Conservation (phyloP, 92 coral and sea anemone species). For the Paragorgia papillata region DNA sequence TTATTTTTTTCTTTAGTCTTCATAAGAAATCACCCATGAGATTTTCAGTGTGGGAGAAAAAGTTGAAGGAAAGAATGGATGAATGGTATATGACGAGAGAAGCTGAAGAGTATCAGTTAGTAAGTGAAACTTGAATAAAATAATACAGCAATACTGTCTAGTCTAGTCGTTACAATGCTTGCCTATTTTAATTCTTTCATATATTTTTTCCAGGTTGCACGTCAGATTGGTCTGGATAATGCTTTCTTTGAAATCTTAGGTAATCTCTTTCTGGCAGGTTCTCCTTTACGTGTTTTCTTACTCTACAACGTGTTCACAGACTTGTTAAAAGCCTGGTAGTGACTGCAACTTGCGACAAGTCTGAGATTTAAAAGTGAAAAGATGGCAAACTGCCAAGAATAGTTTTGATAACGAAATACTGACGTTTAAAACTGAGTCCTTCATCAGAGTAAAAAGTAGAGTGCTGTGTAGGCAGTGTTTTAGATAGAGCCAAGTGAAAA, state of each 20-base stretch:
- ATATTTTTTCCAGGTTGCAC: slow-evolving; percentile 62
- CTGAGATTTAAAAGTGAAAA: too few relatives aligned
- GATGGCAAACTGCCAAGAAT: too few relatives aligned
- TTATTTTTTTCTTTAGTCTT: slow-evolving; percentile 51
- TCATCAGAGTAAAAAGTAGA: too few relatives aligned
- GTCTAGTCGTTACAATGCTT: too few relatives aligned
- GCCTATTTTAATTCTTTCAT: too few relatives aligned
- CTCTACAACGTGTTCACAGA: neutral
- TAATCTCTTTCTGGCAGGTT: slow-evolving; percentile 24
- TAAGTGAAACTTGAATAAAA: slow-evolving; percentile 32
- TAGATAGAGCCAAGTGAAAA: too few relatives aligned
- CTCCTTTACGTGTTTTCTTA: neutral
- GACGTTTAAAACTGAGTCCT: too few relatives aligned
- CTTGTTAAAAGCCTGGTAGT: too few relatives aligned
- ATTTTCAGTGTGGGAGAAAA: slow-evolving; percentile 90
- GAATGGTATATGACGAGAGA: slow-evolving; percentile 79
- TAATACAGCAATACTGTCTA: too few relatives aligned
- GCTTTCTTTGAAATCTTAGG: slow-evolving; percentile 77
- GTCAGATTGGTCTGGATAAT: slow-evolving; percentile 73
- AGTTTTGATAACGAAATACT: too few relatives aligned
- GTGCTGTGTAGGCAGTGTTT: too few relatives aligned
- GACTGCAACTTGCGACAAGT: too few relatives aligned
- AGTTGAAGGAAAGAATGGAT: slow-evolving; percentile 73
- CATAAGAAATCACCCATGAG: slow-evolving; percentile 90
- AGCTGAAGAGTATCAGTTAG: slow-evolving; percentile 73